Evolutionary conservation across 2,797 vertebrate species (phyloP).

Genomic region (Phalanger gymnotis): DNA sequence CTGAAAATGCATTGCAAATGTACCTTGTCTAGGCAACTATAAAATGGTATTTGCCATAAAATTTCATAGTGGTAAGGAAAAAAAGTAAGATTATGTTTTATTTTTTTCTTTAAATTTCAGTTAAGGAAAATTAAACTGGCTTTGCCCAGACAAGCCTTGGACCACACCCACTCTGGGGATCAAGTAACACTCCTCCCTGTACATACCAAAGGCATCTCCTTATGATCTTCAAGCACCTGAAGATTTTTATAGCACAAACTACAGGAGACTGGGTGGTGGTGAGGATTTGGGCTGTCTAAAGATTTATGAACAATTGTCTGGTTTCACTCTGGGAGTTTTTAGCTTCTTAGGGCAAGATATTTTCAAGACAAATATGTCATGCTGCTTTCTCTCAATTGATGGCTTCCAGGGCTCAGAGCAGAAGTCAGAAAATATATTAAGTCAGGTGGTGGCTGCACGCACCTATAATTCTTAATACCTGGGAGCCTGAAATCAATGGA

Average conservation of each 20-base stretch:
- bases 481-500: neutral
- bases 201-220: neutral
- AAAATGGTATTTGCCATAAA: neutral
- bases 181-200: neutral
- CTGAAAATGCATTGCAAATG: neutral
- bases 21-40: neutral
- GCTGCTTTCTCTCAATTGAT: neutral
- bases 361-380: neutral
- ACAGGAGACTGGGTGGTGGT: neutral
- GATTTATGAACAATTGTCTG: neutral
- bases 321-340: neutral
- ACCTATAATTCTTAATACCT: neutral
- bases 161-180: neutral
- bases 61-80: neutral
- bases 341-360: neutral
- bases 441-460: neutral
- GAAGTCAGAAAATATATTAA: neutral
- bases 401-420: neutral
- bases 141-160: neutral
- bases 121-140: conserved; percentile 7
- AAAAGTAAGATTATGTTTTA: neutral
- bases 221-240: neutral
- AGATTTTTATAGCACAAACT: neutral
- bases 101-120: neutral
- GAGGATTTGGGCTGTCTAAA: neutral